Conservation (phyloP, 2,888 invertebrate genomes). For the Herminia tarsipennalis region DNA sequence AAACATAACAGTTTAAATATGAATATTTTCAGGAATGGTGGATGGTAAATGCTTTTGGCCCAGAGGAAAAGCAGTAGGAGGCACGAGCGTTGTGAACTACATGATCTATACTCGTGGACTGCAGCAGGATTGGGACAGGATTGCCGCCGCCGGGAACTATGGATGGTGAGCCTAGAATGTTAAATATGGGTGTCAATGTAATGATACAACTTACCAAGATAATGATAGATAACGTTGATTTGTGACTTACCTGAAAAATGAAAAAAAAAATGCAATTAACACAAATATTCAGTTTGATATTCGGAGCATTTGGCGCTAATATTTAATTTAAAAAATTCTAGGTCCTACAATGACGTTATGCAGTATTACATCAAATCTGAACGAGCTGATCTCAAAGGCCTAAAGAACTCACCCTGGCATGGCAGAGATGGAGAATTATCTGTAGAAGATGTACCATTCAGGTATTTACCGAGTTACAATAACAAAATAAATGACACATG, state of each 20-base stretch:
- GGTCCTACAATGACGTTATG: constrained; percentile 86
- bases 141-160: constrained; percentile 87
- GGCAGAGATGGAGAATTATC: constrained; percentile 86
- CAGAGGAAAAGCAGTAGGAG: constrained; percentile 80
- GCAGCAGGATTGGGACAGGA: constrained; percentile 87
- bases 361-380: constrained; percentile 88
- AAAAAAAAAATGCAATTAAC: neutral
- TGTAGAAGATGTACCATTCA: constrained; percentile 87
- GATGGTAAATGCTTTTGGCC: constrained; percentile 77
- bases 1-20: neutral
- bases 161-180: constrained; percentile 83
- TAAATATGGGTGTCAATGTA: neutral
- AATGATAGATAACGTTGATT: neutral
- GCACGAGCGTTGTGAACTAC: constrained; percentile 82
- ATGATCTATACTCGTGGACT: constrained; percentile 89
- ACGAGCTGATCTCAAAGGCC: constrained; percentile 74
- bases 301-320: no score
- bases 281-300: no score
- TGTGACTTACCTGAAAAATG: constrained; percentile 29
- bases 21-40: constrained; percentile 63
- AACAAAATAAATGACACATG: no score
- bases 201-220: neutral
- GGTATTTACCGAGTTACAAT: no score
- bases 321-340: no score
- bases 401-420: constrained; percentile 84